Conservation (phyloP, 2,113 vertebrate genomes). For the Uria aalge region DNA sequence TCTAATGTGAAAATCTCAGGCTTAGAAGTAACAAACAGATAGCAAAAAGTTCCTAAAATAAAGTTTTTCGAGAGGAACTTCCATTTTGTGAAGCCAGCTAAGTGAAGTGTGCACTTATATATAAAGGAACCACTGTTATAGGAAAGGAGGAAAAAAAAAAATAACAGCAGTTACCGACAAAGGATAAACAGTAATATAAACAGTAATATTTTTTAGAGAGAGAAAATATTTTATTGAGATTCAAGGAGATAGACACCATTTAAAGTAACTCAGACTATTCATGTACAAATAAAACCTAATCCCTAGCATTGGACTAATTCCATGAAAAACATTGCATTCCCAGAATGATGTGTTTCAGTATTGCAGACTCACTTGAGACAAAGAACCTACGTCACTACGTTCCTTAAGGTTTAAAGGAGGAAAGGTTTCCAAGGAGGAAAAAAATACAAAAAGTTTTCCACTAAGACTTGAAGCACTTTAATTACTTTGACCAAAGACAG, state of each 20-base stretch:
- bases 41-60: not conserved
- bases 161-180: not conserved
- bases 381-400: not conserved
- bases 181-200: not conserved
- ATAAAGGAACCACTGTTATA: not conserved
- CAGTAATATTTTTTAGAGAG: not conserved
- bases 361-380: not conserved
- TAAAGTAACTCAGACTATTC: not conserved
- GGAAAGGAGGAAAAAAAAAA: not conserved
- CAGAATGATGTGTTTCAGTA: not conserved
- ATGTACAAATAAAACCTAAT: not conserved
- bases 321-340: not conserved
- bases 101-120: not conserved
- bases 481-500: not conserved
- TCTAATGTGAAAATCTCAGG: slow-evolving; percentile 53
- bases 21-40: slow-evolving; percentile 43
- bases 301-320: not conserved
- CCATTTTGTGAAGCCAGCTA: not conserved
- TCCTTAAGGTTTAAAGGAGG: not conserved
- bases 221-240: not conserved
- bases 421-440: not conserved
- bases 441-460: not conserved
- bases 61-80: not conserved
- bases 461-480: not conserved
- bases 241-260: not conserved